Evolutionary conservation across 2,888 invertebrate genomes (phyloP).

Genomic region (Lamellibrachia columna): DNA sequence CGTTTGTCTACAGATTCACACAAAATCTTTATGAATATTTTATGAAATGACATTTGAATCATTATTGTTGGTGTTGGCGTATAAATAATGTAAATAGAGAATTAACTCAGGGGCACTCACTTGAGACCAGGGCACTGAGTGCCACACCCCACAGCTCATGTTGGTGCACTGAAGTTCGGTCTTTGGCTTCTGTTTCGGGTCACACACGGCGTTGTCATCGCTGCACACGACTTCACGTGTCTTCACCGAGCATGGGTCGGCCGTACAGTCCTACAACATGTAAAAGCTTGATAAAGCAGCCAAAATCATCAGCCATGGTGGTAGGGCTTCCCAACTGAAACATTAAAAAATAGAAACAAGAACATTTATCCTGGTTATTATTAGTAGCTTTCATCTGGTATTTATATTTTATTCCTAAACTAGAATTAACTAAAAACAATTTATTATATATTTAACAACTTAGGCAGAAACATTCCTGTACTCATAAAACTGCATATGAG

Average conservation of each 20-base stretch:
- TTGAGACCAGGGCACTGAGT: slow-evolving; percentile 59
- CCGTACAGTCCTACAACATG: slow-evolving; percentile 51
- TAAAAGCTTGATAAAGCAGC: not conserved
- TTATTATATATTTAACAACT: too few species aligned
- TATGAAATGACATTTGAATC: too few species aligned
- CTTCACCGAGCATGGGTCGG: slow-evolving; percentile 61
- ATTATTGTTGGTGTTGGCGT: too few species aligned
- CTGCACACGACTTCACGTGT: slow-evolving; percentile 52
- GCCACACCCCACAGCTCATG: slow-evolving; percentile 63
- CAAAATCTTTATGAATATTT: too few species aligned
- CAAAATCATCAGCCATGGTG: too few species aligned
- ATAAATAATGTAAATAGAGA: not conserved
- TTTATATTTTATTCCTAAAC: not conserved
- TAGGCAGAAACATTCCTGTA: not conserved
- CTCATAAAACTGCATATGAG: not conserved
- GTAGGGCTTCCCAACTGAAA: too few species aligned
- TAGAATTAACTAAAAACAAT: too few species aligned
- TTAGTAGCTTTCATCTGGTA: not conserved
- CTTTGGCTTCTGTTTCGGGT: slow-evolving; percentile 49
- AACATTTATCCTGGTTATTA: not conserved
- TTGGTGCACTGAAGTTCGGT: slow-evolving; percentile 57
- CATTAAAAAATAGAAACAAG: too few species aligned
- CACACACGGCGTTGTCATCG: slow-evolving; percentile 54
- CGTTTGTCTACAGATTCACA: too few species aligned
- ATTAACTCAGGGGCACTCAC: slow-evolving; percentile 46